Percentiles rank a stretch among this genome's conserved stretches.
phyloP scores from a whole-genome alignment of 2,888 invertebrate genomes.

The Galerucella pusilla region DNA sequence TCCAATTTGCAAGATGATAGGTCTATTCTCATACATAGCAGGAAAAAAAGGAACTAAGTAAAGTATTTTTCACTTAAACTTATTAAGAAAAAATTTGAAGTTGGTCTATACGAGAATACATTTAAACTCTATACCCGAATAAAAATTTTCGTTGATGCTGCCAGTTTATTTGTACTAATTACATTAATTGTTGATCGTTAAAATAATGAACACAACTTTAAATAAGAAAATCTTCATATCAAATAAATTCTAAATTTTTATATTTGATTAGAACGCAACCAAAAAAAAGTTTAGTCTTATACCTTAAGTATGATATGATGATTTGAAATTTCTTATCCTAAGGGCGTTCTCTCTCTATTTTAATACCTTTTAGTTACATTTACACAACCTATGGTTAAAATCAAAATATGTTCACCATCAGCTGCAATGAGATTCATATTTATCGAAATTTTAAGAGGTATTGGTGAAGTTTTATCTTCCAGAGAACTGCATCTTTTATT shows the following conservation, averaged over 20 bases:
- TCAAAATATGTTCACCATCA: neutral
- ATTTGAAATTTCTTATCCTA: constrained; percentile 17
- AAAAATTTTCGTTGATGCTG: neutral
- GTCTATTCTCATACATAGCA: no score
- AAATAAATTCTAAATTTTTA: constrained; percentile 12
- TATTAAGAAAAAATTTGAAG: neutral
- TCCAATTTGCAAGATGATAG: no score
- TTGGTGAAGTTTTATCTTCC: neutral
- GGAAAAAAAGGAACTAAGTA: no score
- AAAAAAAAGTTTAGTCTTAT: constrained; percentile 32
- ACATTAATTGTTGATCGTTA: constrained; percentile 27
- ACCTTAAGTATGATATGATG: constrained; percentile 30
- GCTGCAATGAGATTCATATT: neutral
- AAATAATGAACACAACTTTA: constrained; percentile 47
- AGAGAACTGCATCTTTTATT: neutral
- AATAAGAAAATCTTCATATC: constrained; percentile 37
- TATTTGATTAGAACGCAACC: neutral
- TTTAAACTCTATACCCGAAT: neutral
- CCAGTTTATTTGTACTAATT: constrained; percentile 31
- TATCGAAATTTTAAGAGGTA: neutral
- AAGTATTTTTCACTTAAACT: no score
- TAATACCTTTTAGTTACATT: neutral
- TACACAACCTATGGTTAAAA: neutral
- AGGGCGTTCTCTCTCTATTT: neutral
- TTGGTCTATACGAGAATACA: neutral